Base-by-base conservation (phyloP, 1,140 invertebrate species). In the Sinella curviseta region DNA sequence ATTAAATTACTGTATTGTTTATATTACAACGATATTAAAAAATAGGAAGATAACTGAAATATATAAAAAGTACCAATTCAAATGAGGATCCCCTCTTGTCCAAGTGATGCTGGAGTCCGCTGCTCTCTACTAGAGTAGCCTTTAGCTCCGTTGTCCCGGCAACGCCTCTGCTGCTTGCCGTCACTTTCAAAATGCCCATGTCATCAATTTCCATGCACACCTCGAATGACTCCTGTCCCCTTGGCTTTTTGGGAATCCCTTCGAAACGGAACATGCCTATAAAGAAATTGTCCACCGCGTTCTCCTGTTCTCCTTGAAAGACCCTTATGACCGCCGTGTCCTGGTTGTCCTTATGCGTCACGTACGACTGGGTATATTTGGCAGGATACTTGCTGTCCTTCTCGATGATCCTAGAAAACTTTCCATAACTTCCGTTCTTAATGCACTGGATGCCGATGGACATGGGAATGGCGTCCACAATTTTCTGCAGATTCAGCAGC, bases 321-420 rank as follows among this genome's bases (percentile, higher is more conserved):
- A 80, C 88, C 82, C 88, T 88, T 77, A 89, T 85, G 16, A 84
- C 73, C 17, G 88, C 87, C 36, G 88, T 87, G 73, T 90, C 88
- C 82, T 91, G 90, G 82, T 91, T 91, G 85, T 91, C 90, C 0
- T 89, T 86, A 84, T 90, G 90, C 3, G 91, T 92, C 48, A 89
- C 89, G 85, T 91, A 91, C 0, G 86, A 89, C 82, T 92, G 89
- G 0, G 88, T 89, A 79, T 89, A 88, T 81, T 90, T 90, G 57
- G 89, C 89, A 3, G 90, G 91, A 81, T 91, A 89, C 67, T 87
- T 89, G 2, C 89, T 89, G 84, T 92, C 91, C 39, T 76, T 76
- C 36, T 14, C 16, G 26, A 76, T 31, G n/a, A 76, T 76, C 3
- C 2, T 4, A n/a, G 17, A 20, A 3, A 76, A 28, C 2, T 2